phyloP scores from a whole-genome alignment of 2,113 vertebrate species.

The Eurypyga helias region DNA sequence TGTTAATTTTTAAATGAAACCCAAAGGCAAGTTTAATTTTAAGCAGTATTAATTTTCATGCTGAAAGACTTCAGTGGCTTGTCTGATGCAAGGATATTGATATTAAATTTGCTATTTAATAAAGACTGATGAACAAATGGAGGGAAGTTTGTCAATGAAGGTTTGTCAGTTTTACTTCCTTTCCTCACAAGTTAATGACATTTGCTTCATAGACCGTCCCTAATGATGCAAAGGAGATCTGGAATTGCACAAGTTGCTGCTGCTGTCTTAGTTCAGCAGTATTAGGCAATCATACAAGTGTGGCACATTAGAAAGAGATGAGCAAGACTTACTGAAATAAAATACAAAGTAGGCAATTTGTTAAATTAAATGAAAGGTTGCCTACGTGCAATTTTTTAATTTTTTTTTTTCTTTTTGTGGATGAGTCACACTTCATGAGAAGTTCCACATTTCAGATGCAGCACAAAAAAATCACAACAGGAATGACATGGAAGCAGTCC shows the following conservation, averaged over 20 bases:
- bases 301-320: constrained; percentile 25
- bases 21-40: constrained; percentile 35
- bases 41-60: constrained; percentile 31
- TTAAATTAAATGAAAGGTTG: constrained; percentile 7
- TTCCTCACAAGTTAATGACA: constrained; percentile 60
- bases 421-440: neutral
- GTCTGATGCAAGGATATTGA: neutral
- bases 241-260: neutral
- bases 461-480: neutral
- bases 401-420: neutral
- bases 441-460: neutral
- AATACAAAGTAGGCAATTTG: constrained; percentile 10
- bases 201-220: constrained; percentile 55
- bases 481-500: neutral
- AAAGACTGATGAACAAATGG: constrained; percentile 54
- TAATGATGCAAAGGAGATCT: constrained; percentile 52
- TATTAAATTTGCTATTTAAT: constrained; percentile 69
- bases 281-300: constrained; percentile 14
- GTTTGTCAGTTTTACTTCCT: constrained; percentile 63
- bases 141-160: constrained; percentile 57
- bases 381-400: neutral
- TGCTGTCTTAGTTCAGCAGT: constrained; percentile 41
- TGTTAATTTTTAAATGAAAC: constrained; percentile 62
- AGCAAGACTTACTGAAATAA: constrained; percentile 9
- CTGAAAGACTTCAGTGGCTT: neutral